Evolutionary conservation across 2,888 invertebrate species (phyloP), one percentile per base, ranked within the genome.

Genomic region (Spialia ferax): DNA sequence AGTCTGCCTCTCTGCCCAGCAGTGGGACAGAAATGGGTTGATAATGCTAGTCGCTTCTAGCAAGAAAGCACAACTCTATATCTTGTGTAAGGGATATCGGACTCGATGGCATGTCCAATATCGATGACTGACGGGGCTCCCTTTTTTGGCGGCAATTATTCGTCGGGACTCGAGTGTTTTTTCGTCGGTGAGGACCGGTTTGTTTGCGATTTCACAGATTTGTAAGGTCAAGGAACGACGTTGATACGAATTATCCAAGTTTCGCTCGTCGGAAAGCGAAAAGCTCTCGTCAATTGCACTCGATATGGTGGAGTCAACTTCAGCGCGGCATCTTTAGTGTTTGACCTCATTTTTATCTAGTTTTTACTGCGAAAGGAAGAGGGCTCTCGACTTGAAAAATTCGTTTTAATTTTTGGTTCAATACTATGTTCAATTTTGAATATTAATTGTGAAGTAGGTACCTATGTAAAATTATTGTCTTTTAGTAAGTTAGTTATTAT

Each of bases 61-160:
- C 23, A 23, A 6, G 4, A 10, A 20, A 10, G 11, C 52, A 11
- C n/a, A 26, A n/a, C 5, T 23, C 26, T 23, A 52, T n/a, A 52
- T 52, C 23, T 10, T 26, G 2, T 15, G 13, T 35, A 35, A 2
- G 8, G 26, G 18, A n/a, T 50, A 23, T 42, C 59, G 18, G 50
- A 62, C 61, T 32, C 11, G 62, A 6, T 15, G 62, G 62, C 18
- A 62, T 62, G 23, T 35, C 23, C 18, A 42, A 7, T 42, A 7
- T 0, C 50, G 50, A 61, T 50, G 61, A 61, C 32, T 48, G 50
- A 50, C 48, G 61, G 32, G 61, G 7, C 50, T 50, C 15, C 62
- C 62, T 63, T 63, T 52, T 63, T 63, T 38, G 62, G 62, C 35
- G 38, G 15, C 26, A 38, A 63, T 35, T 13, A 54, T 35, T 54